phyloP scores from a whole-genome alignment of 2,113 vertebrate species.

The Talpa occidentalis region DNA sequence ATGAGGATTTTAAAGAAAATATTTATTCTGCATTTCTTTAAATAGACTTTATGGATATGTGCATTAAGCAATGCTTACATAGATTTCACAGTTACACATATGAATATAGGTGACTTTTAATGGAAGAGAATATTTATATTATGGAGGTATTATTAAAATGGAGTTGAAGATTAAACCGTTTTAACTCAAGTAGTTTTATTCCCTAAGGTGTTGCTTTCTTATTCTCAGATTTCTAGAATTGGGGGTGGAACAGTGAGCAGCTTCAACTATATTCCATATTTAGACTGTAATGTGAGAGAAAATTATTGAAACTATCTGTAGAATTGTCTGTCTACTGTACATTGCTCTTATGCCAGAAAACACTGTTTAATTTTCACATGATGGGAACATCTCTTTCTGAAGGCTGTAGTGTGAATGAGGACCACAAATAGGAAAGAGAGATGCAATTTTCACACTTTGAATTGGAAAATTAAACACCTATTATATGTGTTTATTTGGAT shows the following conservation, averaged over 20 bases:
- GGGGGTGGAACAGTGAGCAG: constrained; percentile 62
- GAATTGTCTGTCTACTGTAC: constrained; percentile 64
- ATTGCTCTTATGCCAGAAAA: constrained; percentile 72
- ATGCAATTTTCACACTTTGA: constrained; percentile 78
- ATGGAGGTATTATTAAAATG: constrained; percentile 55
- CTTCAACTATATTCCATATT: constrained; percentile 58
- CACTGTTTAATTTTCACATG: constrained; percentile 71
- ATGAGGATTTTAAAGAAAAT: constrained; percentile 44
- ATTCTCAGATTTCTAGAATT: constrained; percentile 75
- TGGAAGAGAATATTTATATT: constrained; percentile 38
- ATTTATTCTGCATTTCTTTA: constrained; percentile 17
- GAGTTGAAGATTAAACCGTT: constrained; percentile 78
- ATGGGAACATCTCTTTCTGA: constrained; percentile 53
- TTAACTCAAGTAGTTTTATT: constrained; percentile 56
- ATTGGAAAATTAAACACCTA: constrained; percentile 84
- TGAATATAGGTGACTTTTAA: constrained; percentile 7
- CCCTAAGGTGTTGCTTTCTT: constrained; percentile 77
- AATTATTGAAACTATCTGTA: constrained; percentile 68
- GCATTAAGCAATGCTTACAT: not conserved
- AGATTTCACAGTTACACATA: not conserved
- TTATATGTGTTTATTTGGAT: constrained; percentile 75
- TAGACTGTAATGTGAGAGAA: constrained; percentile 43
- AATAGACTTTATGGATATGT: constrained; percentile 23
- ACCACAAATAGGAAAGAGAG: constrained; percentile 68
- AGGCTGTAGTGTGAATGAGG: constrained; percentile 64